Evolutionary conservation across 2,888 invertebrate species (phyloP), one percentile per base, ranked within the genome.

Genomic region (Notocelia uddmanniana): DNA sequence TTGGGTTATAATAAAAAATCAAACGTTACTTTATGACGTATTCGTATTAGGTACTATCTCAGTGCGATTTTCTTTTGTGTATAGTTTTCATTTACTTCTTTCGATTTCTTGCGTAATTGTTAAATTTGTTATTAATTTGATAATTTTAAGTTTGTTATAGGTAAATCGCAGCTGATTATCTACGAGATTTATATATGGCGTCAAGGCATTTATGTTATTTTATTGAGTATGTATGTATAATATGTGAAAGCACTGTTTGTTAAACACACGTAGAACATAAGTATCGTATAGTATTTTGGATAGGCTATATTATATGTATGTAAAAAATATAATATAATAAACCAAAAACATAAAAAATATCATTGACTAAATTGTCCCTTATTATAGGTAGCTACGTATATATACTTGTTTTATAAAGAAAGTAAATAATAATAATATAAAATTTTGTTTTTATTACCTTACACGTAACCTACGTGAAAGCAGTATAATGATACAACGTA

Each of bases 191-290:
- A 73, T 78, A 75, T 77, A 77, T 76, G 76, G 79, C 78, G 78
- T 80, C 78, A 83, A 84, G 82, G 89, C 88, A 86, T 86, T 89
- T 87, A 85, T 77, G 66, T 78, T 81, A 80, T 81, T 81, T 79
- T 79, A 76, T 76, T 75, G 74, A 3, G 8, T 31, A n/a, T 77
- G 73, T 79, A 77, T 72, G 58, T 81, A 78, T 31, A 68, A 50
- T 52, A 69, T 67, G 45, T 71, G 45, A 79, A 80, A 73, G 88
- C 89, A 89, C 90, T 89, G 85, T 90, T 89, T 85, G 82, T 83
- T 83, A 82, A 79, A 88, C 89, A 90, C 90, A 82, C 82, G 78
- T 75, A 74, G 59, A 59, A 31, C n/a, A 66, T 73, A 71, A 62
- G 34, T 73, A 50, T 68, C n/a, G 48, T 60, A 54, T 69, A 31